Percentiles rank a stretch among this genome's conserved stretches.
Evolutionary conservation across 2,113 vertebrate genomes (phyloP).

Genomic region (Tenebrosternarchus preto): DNA sequence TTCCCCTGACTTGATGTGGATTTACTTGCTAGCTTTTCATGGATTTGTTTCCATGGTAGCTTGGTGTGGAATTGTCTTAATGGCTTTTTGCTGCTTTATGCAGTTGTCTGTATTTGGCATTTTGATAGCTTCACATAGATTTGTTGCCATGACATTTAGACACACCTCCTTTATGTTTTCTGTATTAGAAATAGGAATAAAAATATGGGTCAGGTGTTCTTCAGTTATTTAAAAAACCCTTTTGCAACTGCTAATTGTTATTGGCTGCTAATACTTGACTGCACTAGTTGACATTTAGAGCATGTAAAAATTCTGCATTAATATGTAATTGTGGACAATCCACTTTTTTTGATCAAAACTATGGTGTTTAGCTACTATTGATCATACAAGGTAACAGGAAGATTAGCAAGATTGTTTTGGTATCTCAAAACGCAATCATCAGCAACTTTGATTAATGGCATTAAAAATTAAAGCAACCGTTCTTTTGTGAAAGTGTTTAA

Average conservation of each 20-base stretch:
- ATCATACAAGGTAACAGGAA: too few relatives aligned
- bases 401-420: too few relatives aligned
- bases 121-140: slow-evolving; percentile 33
- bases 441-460: not conserved
- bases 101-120: slow-evolving; percentile 39
- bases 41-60: slow-evolving; percentile 65
- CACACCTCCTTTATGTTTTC: slow-evolving; percentile 8
- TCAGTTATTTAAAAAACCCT: not conserved
- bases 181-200: slow-evolving; percentile 3
- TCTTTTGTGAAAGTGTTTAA: too few relatives aligned
- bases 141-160: slow-evolving; percentile 47
- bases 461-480: too few relatives aligned
- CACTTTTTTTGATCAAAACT: too few relatives aligned
- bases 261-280: too few relatives aligned
- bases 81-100: slow-evolving; percentile 49
- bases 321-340: too few relatives aligned
- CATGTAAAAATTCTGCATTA: too few relatives aligned
- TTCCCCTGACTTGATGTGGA: slow-evolving; percentile 51
- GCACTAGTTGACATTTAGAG: too few relatives aligned
- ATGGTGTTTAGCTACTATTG: too few relatives aligned
- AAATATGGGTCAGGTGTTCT: not conserved
- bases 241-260: not conserved
- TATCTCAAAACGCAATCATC: too few relatives aligned
- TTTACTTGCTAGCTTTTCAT: slow-evolving; percentile 61
- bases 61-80: slow-evolving; percentile 55